phyloP scores from a whole-genome alignment of 1,140 invertebrate genomes.

The Scaptomyza hsui region DNA sequence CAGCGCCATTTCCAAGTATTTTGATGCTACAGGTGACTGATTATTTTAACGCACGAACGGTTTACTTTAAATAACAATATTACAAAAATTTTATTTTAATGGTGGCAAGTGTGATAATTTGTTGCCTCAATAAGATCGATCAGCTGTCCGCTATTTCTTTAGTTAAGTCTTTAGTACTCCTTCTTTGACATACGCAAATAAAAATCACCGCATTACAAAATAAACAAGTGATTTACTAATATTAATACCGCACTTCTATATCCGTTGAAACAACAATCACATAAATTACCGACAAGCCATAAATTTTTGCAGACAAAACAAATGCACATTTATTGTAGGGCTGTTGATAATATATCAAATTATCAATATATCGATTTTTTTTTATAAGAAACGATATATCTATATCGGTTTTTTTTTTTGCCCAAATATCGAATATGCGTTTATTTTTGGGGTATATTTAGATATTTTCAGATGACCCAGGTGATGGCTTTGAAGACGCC shows the following conservation, averaged over 20 bases:
- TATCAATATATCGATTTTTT: no score
- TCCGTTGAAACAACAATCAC: constrained; percentile 24
- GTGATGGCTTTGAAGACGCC: no score
- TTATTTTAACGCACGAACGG: constrained; percentile 10
- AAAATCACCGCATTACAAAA: constrained; percentile 28
- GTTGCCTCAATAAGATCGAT: constrained; percentile 35
- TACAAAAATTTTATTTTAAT: constrained; percentile 54
- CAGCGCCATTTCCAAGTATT: constrained; percentile 65
- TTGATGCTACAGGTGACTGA: constrained; percentile 44
- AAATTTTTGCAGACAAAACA: constrained; percentile 66
- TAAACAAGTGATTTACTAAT: constrained; percentile 42
- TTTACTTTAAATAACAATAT: constrained; percentile 30
- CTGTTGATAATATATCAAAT: no score
- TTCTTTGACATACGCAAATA: constrained; percentile 30
- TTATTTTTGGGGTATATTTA: no score
- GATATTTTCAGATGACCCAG: no score
- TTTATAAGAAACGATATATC: no score
- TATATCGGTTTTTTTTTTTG: no score
- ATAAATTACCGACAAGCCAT: constrained; percentile 42
- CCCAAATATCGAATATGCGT: no score
- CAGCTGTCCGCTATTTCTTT: constrained; percentile 60
- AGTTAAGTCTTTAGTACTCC: constrained; percentile 10
- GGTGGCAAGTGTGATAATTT: constrained; percentile 71
- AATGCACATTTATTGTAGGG: constrained; percentile 71
- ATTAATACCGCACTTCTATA: constrained; percentile 32